A percentile compares a stretch with the other conserved stretches of the same genome.
Conservation (phyloP, 2,113 vertebrate genomes). For the Semicossyphus pulcher region DNA sequence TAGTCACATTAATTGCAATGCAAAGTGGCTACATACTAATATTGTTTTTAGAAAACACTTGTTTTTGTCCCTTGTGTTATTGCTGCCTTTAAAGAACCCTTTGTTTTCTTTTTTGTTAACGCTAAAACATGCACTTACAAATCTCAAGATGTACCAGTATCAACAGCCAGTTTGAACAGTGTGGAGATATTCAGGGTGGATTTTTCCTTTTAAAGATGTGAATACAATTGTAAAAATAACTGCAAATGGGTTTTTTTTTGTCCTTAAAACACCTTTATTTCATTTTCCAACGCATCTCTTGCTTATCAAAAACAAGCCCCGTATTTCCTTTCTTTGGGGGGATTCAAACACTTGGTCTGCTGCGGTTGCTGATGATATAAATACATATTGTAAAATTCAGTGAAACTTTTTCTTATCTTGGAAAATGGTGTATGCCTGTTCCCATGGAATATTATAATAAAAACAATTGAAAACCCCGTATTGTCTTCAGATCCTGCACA, state of each 20-base stretch:
- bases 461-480: conserved; percentile 49
- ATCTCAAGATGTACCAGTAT: background rate
- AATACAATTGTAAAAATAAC: conserved; percentile 36
- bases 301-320: conserved; percentile 9
- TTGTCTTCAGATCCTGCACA: conserved; percentile 7
- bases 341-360: conserved; percentile 43
- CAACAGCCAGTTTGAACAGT: conserved; percentile 15
- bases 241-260: conserved; percentile 3
- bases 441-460: conserved; percentile 87
- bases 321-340: conserved; percentile 6
- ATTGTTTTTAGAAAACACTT: background rate
- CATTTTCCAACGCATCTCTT: conserved; percentile 43
- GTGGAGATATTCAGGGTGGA: conserved; percentile 44
- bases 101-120: background rate
- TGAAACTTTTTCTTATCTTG: conserved; percentile 79
- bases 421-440: conserved; percentile 84
- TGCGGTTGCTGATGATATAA: conserved; percentile 64
- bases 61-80: background rate
- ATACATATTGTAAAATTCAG: conserved; percentile 74
- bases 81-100: background rate
- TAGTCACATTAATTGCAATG: conserved; percentile 7
- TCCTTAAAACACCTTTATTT: conserved; percentile 32
- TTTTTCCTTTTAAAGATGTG: conserved; percentile 46
- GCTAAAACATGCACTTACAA: background rate
- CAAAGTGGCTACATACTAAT: background rate